phyloP scores from a whole-genome alignment of 2,888 invertebrate genomes.

The Plebejus melissa region DNA sequence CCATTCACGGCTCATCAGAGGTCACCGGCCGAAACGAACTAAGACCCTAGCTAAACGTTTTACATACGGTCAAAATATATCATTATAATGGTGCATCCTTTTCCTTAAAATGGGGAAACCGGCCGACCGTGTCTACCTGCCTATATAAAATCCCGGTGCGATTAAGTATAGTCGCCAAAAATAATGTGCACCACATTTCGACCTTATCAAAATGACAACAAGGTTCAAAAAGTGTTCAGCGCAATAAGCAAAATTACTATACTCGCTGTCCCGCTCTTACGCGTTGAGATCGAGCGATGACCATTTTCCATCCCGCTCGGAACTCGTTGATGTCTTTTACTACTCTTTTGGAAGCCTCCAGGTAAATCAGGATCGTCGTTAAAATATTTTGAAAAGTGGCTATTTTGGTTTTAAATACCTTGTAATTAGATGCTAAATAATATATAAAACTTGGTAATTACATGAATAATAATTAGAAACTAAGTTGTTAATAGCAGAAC shows the following conservation, averaged over 20 bases:
- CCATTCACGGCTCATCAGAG: slow-evolving; percentile 64
- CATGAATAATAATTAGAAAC: not conserved
- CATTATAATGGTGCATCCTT: slow-evolving; percentile 59
- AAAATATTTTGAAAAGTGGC: slow-evolving; percentile 1
- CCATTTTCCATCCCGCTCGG: slow-evolving; percentile 47
- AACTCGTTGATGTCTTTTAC: slow-evolving; percentile 74
- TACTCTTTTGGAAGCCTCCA: slow-evolving; percentile 44
- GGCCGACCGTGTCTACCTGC: slow-evolving; percentile 72
- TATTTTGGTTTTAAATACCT: slow-evolving; percentile 9
- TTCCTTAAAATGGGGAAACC: slow-evolving; percentile 62
- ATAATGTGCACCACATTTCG: not conserved
- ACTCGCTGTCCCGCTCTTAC: slow-evolving; percentile 59
- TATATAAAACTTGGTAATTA: not conserved
- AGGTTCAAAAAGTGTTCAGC: not conserved
- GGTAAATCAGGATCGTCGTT: slow-evolving; percentile 28
- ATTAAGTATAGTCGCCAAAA: slow-evolving; percentile 51
- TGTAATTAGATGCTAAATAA: slow-evolving; percentile 1
- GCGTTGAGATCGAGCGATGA: slow-evolving; percentile 45
- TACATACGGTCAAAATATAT: slow-evolving; percentile 55
- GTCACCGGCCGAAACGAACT: slow-evolving; percentile 60
- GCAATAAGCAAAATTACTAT: slow-evolving; percentile 54
- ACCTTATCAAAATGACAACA: not conserved
- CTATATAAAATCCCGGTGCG: slow-evolving; percentile 67
- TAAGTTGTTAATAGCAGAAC: not conserved
- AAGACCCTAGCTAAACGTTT: slow-evolving; percentile 55